Evolutionary conservation across 2,113 vertebrate genomes (phyloP).

Genomic region (Gymnarchus niloticus): DNA sequence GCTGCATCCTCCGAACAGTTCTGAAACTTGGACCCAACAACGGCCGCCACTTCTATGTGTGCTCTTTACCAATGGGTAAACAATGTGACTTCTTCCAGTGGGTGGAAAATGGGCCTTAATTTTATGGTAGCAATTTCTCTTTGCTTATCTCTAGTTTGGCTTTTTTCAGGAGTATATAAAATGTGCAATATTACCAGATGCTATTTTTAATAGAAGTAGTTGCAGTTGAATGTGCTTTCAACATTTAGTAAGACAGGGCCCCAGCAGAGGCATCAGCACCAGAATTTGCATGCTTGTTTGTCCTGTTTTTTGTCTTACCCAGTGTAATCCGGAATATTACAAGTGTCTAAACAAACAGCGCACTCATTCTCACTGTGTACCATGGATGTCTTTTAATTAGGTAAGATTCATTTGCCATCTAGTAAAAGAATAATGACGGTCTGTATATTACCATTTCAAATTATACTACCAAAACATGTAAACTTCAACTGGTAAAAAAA

Average conservation of each 20-base stretch:
- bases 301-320: background rate
- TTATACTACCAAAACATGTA: background rate
- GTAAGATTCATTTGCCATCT: background rate
- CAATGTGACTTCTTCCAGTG: slow-evolving; percentile 90
- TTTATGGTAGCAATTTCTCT: background rate
- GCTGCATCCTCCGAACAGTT: slow-evolving; percentile 78
- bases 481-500: background rate
- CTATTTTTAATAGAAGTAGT: background rate
- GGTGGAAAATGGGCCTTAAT: slow-evolving; percentile 59
- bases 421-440: background rate
- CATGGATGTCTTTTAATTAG: background rate
- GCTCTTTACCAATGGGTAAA: slow-evolving; percentile 68
- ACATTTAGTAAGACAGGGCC: background rate
- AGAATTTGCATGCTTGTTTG: slow-evolving; percentile 2
- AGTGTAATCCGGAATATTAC: background rate
- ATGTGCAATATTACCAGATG: background rate
- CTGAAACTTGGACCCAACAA: slow-evolving; percentile 90
- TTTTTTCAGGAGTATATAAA: background rate
- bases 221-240: background rate
- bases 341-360: background rate
- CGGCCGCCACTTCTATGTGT: slow-evolving; percentile 80
- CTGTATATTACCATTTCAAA: background rate
- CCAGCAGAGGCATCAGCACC: background rate
- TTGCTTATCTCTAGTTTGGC: background rate
- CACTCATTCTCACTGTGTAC: slow-evolving; percentile 4